Percentiles rank a stretch among this genome's conserved stretches.
phyloP scores from a whole-genome alignment of 2,888 invertebrate genomes.

The Labia minor region DNA sequence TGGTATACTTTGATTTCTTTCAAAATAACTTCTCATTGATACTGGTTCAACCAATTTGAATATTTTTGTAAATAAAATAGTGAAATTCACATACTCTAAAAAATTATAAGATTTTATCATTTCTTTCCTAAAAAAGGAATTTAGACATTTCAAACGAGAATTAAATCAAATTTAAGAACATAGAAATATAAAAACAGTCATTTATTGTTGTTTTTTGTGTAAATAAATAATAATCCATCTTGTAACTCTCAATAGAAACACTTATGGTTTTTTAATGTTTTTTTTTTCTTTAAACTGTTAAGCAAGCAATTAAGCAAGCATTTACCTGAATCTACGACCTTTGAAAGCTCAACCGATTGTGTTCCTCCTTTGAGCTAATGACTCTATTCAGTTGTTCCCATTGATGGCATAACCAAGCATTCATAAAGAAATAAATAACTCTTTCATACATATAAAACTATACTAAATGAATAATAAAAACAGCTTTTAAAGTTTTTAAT shows the following conservation, averaged over 20 bases:
- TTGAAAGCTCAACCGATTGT: neutral
- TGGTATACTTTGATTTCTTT: too few relatives aligned
- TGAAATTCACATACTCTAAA: too few relatives aligned
- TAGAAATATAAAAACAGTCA: neutral
- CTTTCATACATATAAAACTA: too few relatives aligned
- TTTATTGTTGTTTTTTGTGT: neutral
- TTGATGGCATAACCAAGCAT: neutral
- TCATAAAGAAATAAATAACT: too few relatives aligned
- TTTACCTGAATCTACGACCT: neutral
- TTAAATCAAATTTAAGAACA: neutral
- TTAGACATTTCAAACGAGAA: neutral
- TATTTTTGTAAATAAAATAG: too few relatives aligned
- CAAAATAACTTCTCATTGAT: too few relatives aligned
- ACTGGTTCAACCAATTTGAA: too few relatives aligned
- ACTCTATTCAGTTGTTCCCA: neutral
- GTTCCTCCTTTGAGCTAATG: neutral
- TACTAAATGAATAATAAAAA: too few relatives aligned
- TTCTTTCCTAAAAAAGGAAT: too few relatives aligned
- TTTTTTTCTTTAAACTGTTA: neutral
- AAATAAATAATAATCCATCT: neutral
- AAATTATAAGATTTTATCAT: too few relatives aligned
- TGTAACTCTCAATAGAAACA: neutral
- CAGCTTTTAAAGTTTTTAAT: too few relatives aligned
- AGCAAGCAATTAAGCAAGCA: constrained; percentile 13
- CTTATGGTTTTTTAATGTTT: neutral